These are phyloP conservation scores for Phyllopteryx taeniolatus DNA, from an alignment of 2,113 vertebrate species.

Conservation along the genomic window DNA sequence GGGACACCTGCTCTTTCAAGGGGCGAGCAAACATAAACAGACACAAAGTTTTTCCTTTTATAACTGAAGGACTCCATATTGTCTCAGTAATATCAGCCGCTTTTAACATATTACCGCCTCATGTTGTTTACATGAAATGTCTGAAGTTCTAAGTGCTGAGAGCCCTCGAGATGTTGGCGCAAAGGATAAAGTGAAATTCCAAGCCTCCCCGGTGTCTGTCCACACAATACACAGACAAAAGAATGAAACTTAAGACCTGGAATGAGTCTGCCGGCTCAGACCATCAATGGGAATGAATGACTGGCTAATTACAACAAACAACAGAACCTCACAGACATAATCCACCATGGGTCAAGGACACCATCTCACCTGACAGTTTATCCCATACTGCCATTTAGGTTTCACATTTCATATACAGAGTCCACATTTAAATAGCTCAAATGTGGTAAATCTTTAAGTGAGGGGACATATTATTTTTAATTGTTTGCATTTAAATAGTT, in stretches of 20 bases:
- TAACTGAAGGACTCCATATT: neutral
- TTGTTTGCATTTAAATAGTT: neutral
- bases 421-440: slow-evolving; percentile 12
- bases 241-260: slow-evolving; percentile 45
- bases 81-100: neutral
- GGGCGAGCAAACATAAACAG: slow-evolving; percentile 1
- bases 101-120: neutral
- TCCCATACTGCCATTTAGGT: slow-evolving; percentile 2
- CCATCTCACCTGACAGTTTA: slow-evolving; percentile 30
- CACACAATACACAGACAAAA: slow-evolving; percentile 52
- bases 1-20: slow-evolving; percentile 4
- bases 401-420: slow-evolving; percentile 14
- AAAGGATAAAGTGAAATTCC: slow-evolving; percentile 41
- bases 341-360: slow-evolving; percentile 28
- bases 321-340: slow-evolving; percentile 48
- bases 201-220: slow-evolving; percentile 20
- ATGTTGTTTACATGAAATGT: neutral
- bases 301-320: slow-evolving; percentile 53
- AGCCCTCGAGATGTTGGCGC: slow-evolving; percentile 24
- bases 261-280: slow-evolving; percentile 25
- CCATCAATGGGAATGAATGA: slow-evolving; percentile 49
- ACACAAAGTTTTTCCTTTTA: neutral
- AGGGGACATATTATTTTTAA: neutral
- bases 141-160: slow-evolving; percentile 1
- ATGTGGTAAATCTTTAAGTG: slow-evolving; percentile 8